Conservation (phyloP, 1,140 invertebrate species). For the Wasmannia auropunctata region DNA sequence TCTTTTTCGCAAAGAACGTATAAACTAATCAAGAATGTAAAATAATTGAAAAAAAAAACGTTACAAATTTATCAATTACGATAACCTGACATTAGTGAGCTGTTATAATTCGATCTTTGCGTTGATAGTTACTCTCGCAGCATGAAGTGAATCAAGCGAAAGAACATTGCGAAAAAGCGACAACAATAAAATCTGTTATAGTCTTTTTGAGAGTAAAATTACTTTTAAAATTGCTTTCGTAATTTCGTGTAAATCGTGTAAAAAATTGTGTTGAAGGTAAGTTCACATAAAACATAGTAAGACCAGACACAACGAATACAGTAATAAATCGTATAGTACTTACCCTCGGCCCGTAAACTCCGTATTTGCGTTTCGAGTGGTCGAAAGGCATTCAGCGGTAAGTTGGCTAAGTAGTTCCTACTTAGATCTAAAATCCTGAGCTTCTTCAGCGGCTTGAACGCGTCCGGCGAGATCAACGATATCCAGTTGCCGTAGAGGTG, state of each 20-base stretch:
- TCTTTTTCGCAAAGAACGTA: too few species aligned
- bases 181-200: too few species aligned
- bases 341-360: slow-evolving; percentile 92
- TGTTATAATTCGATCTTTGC: too few species aligned
- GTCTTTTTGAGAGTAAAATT: too few species aligned
- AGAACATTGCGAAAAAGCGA: too few species aligned
- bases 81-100: too few species aligned
- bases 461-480: slow-evolving; percentile 90
- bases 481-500: slow-evolving; percentile 93
- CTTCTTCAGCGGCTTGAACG: slow-evolving; percentile 92
- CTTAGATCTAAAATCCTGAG: slow-evolving; percentile 92
- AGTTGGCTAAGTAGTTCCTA: slow-evolving; percentile 92
- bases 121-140: too few species aligned
- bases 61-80: too few species aligned
- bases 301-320: not conserved
- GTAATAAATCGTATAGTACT: slow-evolving; percentile 82
- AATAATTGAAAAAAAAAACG: too few species aligned
- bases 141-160: too few species aligned
- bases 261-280: too few species aligned
- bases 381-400: slow-evolving; percentile 91
- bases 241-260: not conserved
- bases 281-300: not conserved
- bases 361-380: slow-evolving; percentile 93
- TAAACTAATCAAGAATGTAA: too few species aligned
- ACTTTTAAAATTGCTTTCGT: not conserved